Evolutionary conservation across 2,113 vertebrate species (phyloP).

Genomic region (Smithornis capensis): DNA sequence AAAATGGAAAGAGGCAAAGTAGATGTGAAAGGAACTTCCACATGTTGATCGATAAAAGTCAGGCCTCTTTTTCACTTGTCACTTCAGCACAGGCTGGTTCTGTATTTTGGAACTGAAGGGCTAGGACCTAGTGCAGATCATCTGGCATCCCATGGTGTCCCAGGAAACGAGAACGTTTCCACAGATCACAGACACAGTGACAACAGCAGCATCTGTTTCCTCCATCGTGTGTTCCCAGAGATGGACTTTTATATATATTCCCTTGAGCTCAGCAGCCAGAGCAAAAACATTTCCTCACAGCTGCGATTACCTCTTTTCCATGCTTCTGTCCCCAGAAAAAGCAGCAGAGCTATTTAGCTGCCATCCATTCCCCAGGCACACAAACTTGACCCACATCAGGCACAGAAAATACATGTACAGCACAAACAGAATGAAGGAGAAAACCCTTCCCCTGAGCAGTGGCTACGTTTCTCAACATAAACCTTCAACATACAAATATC

Average conservation of each 20-base stretch:
- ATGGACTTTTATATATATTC: background rate
- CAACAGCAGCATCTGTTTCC: background rate
- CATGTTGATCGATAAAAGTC: background rate
- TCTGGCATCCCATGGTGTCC: background rate
- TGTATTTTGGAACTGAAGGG: background rate
- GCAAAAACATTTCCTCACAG: background rate
- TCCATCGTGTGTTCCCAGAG: background rate
- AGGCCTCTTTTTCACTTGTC: background rate
- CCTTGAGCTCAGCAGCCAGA: background rate
- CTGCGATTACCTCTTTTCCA: background rate
- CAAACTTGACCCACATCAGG: background rate
- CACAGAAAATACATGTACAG: background rate
- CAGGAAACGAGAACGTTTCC: background rate
- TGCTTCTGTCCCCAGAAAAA: background rate
- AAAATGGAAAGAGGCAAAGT: background rate
- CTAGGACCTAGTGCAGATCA: background rate
- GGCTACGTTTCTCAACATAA: slow-evolving; percentile 69
- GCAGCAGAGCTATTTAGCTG: background rate
- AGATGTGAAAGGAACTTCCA: background rate
- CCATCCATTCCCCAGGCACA: background rate
- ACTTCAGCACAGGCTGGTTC: background rate
- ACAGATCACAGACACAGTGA: background rate
- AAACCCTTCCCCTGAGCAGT: slow-evolving; percentile 55
- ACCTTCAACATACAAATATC: slow-evolving; percentile 22
- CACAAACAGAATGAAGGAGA: background rate